Evolutionary conservation across 2,888 invertebrate genomes (phyloP).

Genomic region (Brenthis hecate): DNA sequence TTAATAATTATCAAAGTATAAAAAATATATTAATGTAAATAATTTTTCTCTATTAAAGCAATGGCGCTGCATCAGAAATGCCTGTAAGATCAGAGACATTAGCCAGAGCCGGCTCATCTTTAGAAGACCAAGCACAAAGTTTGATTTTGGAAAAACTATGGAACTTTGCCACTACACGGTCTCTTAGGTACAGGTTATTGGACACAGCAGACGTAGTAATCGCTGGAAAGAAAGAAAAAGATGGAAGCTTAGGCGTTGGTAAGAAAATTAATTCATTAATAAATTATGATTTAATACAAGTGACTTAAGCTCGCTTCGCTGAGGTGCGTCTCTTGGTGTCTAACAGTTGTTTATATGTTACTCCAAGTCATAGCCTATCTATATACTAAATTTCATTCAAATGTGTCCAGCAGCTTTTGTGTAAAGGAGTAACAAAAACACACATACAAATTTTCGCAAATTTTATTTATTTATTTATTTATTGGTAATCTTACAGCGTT

Average conservation of each 20-base stretch:
- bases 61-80: slow-evolving; percentile 67
- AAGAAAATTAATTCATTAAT: slow-evolving; percentile 42
- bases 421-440: too few species aligned
- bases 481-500: too few species aligned
- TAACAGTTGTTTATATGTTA: too few species aligned
- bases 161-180: slow-evolving; percentile 88
- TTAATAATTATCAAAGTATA: not conserved
- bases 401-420: too few species aligned
- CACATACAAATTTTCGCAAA: too few species aligned
- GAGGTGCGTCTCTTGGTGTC: too few species aligned
- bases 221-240: slow-evolving; percentile 86
- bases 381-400: too few species aligned
- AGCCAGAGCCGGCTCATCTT: slow-evolving; percentile 80
- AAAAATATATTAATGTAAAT: not conserved
- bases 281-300: too few species aligned
- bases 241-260: slow-evolving; percentile 86
- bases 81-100: slow-evolving; percentile 82
- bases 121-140: slow-evolving; percentile 84
- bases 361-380: too few species aligned
- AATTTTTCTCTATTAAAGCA: slow-evolving; percentile 52
- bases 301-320: too few species aligned
- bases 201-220: slow-evolving; percentile 91
- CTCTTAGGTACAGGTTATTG: slow-evolving; percentile 89
- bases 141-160: slow-evolving; percentile 89
- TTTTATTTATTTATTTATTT: too few species aligned